Percentiles rank a stretch among this genome's conserved stretches.
Conservation (phyloP, 2,888 invertebrate species). For the Polyommatus iphigenia region DNA sequence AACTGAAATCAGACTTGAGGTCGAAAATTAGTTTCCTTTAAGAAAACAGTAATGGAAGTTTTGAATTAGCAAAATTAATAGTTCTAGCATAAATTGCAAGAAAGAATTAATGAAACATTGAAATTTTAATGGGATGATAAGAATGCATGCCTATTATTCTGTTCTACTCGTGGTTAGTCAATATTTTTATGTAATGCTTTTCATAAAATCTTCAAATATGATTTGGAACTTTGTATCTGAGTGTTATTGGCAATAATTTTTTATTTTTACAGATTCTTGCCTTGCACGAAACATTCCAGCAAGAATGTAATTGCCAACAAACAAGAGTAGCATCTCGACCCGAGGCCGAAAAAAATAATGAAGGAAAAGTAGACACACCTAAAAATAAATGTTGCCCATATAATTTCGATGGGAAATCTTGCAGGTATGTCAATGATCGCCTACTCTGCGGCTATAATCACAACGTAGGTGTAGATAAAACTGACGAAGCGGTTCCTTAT, state of each 20-base stretch:
- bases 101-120: constrained; percentile 6
- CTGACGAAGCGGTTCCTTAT: constrained; percentile 42
- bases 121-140: background rate
- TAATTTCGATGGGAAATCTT: constrained; percentile 56
- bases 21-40: constrained; percentile 35
- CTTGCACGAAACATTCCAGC: background rate
- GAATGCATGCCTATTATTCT: background rate
- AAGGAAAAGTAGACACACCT: constrained; percentile 35
- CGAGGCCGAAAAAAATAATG: background rate
- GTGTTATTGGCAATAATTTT: background rate
- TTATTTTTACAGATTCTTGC: background rate
- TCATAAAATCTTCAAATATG: background rate
- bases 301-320: background rate
- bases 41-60: background rate
- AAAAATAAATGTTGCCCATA: constrained; percentile 63
- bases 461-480: constrained; percentile 51
- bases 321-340: background rate
- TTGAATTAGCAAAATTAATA: background rate
- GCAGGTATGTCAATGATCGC: constrained; percentile 58
- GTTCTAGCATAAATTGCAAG: background rate
- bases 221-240: background rate
- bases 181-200: background rate
- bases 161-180: constrained; percentile 12
- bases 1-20: constrained; percentile 41
- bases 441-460: constrained; percentile 61